Percentiles rank a stretch among this genome's conserved stretches.
Conservation (phyloP, 1,140 invertebrate species). For the Hestina assimilis region DNA sequence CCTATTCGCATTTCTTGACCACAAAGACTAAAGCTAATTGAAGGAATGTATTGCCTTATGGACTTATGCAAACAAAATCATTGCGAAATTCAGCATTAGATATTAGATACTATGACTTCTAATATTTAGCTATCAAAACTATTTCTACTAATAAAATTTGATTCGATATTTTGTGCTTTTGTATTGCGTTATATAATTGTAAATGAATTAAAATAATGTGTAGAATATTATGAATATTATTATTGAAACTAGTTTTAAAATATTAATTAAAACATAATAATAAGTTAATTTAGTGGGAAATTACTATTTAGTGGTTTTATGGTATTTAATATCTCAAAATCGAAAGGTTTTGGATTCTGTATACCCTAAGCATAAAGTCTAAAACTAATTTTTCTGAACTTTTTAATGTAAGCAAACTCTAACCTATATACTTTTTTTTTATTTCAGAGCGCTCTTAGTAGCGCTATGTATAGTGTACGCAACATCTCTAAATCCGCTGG, state of each 20-base stretch:
- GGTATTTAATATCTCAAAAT: too few relatives aligned
- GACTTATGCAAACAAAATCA: constrained; percentile 1
- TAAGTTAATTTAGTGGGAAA: too few relatives aligned
- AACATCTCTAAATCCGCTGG: constrained; percentile 48
- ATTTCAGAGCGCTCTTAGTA: constrained; percentile 59
- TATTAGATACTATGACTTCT: background rate
- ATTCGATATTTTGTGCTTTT: too few relatives aligned
- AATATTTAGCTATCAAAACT: background rate
- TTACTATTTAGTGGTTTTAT: too few relatives aligned
- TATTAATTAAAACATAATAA: too few relatives aligned
- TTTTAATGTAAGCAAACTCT: background rate
- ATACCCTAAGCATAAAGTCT: too few relatives aligned
- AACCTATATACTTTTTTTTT: constrained; percentile 12
- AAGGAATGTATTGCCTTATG: constrained; percentile 10
- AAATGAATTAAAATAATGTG: background rate
- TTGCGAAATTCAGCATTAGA: background rate
- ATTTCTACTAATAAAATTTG: background rate
- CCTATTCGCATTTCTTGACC: constrained; percentile 14
- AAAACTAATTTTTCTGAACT: too few relatives aligned
- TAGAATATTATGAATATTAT: too few relatives aligned
- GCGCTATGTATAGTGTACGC: constrained; percentile 53
- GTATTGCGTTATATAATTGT: too few relatives aligned
- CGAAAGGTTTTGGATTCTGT: too few relatives aligned
- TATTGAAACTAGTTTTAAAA: too few relatives aligned
- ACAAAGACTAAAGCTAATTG: constrained; percentile 12